Percentiles rank a stretch among this genome's conserved stretches.
Conservation (phyloP, 2,797 vertebrate species). For the Crocidura indochinensis region DNA sequence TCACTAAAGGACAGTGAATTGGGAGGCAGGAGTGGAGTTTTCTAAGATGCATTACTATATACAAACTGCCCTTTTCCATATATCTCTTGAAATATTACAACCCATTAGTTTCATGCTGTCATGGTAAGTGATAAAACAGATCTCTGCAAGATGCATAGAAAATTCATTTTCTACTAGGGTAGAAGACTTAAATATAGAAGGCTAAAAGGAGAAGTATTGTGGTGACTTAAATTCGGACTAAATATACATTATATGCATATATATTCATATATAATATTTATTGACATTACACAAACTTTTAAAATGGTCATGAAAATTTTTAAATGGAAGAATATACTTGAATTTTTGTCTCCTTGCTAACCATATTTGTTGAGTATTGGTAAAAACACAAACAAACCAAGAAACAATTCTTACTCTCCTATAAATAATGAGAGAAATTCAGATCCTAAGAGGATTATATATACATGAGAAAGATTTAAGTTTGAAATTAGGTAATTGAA, state of each 20-base stretch:
- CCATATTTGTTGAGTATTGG: not conserved
- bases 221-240: too few species aligned
- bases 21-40: constrained; percentile 84
- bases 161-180: constrained; percentile 73
- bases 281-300: not conserved
- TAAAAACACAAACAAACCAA: not conserved
- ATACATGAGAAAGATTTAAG: constrained; percentile 36
- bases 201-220: constrained; percentile 56
- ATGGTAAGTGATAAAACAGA: constrained; percentile 85
- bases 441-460: not conserved
- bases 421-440: constrained; percentile 5
- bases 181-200: constrained; percentile 80
- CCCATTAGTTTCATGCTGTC: constrained; percentile 85
- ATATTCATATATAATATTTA: constrained; percentile 15
- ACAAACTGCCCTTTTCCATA: constrained; percentile 81
- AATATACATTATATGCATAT: too few species aligned
- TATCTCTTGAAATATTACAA: constrained; percentile 86
- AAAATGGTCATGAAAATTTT: not conserved
- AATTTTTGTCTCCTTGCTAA: constrained; percentile 31
- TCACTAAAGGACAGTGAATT: constrained; percentile 85
- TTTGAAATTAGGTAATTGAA: constrained; percentile 59
- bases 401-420: constrained; percentile 4
- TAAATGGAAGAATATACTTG: constrained; percentile 1
- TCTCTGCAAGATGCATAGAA: constrained; percentile 81
- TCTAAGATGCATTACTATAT: constrained; percentile 82